A percentile compares a stretch with the other conserved stretches of the same genome.
Evolutionary conservation across 2,113 vertebrate genomes (phyloP).

Genomic region (Hemichromis elongatus): DNA sequence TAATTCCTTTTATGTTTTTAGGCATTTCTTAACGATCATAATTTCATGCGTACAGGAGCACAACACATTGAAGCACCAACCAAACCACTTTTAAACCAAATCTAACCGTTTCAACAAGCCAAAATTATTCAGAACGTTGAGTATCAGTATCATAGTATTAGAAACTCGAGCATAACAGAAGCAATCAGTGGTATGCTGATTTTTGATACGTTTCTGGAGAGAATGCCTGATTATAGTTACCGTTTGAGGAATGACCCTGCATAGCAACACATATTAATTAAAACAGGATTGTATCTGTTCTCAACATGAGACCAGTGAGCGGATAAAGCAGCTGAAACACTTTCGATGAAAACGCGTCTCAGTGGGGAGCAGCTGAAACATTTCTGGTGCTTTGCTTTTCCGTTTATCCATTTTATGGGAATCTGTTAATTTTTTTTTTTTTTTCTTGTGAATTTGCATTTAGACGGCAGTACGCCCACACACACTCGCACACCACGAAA

Average conservation of each 20-base stretch:
- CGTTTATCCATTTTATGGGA: not conserved
- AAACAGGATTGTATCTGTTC: not conserved
- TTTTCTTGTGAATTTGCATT: slow-evolving; percentile 21
- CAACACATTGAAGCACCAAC: not conserved
- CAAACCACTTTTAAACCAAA: not conserved
- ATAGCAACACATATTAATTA: not conserved
- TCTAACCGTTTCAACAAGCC: not conserved
- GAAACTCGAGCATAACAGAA: not conserved
- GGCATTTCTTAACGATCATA: not conserved
- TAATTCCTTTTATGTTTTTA: not conserved
- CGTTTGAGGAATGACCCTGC: not conserved
- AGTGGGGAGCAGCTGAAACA: not conserved
- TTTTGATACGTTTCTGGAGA: too few species aligned
- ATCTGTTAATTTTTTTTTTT: not conserved
- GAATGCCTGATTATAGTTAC: not conserved
- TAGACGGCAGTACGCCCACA: slow-evolving; percentile 32
- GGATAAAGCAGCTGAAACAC: not conserved
- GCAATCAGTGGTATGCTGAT: too few species aligned
- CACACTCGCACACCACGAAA: not conserved
- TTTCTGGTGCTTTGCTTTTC: not conserved
- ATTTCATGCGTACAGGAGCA: not conserved
- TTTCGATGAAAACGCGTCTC: not conserved
- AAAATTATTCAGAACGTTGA: not conserved
- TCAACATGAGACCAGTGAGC: not conserved
- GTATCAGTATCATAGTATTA: not conserved